Evolutionary conservation across 2,113 vertebrate species (phyloP), one percentile per base, ranked within the genome.

Genomic region (Todiramphus saurophagus): DNA sequence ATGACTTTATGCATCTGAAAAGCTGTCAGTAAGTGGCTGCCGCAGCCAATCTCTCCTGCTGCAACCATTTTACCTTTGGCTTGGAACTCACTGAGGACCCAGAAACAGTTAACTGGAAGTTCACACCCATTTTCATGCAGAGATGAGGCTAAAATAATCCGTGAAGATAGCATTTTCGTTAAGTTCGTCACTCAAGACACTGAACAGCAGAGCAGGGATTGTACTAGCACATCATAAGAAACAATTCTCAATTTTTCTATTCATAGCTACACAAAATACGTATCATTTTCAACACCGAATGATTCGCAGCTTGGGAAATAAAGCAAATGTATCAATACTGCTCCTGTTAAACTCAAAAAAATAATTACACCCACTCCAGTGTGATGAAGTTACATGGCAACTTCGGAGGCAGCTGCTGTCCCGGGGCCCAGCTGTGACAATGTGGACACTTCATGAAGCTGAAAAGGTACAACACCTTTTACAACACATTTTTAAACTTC

Each of bases 21-120:
- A 79, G 28, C 30, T 90, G 77, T 62, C 30, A 46, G 11, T 9
- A 90, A 39, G 51, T 37, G 69, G 69, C 63, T 69, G 80, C 59
- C 62, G 62, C 43, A 51, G 70, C n/a, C 35, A 28, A 48, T 30
- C 60, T 81, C 89, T 86, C 66, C 76, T 62, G 44, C 64, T 56
- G 67, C 70, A 59, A 50, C 25, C 55, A 13, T 67, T 94, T 79
- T 46, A 51, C 84, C 70, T 77, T 69, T 67, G 75, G 88, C 82
- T 84, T 77, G 95, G 95, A 89, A 87, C 51, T 64, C 59, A 50
- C 73, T 35, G 33, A 87, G 83, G 87, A 94, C 60, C 68, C 60
- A 95, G 56, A 81, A 24, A 88, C 72, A 78, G 68, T 59, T 59
- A 64, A 82, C 30, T 72, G 73, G 73, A 84, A 84, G 78, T 75